phyloP scores from a whole-genome alignment of 2,888 invertebrate genomes.

The Alcis repandata region DNA sequence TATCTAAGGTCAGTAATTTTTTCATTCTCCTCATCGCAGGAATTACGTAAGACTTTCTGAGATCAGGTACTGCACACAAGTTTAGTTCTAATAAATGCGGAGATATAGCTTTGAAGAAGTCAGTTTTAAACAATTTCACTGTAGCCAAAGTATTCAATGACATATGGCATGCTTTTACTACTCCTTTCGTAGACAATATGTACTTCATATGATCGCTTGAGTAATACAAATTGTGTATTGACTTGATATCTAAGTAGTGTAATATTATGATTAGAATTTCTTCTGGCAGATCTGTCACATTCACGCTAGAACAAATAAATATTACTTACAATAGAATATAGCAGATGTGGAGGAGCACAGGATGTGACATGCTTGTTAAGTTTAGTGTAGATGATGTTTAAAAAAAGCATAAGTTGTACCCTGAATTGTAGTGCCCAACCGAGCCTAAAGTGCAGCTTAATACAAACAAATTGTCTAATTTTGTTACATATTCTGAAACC shows the following conservation, averaged over 20 bases:
- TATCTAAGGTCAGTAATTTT: slow-evolving; percentile 64
- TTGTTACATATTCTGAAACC: too few relatives aligned
- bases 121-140: slow-evolving; percentile 58
- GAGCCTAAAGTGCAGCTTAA: too few relatives aligned
- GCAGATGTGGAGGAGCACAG: not conserved
- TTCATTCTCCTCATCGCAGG: slow-evolving; percentile 63
- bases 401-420: too few relatives aligned
- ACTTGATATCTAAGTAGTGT: slow-evolving; percentile 61
- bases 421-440: too few relatives aligned
- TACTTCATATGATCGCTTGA: slow-evolving; percentile 58
- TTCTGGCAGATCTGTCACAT: slow-evolving; percentile 62
- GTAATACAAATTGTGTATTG: slow-evolving; percentile 61
- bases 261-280: slow-evolving; percentile 74
- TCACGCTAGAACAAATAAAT: slow-evolving; percentile 50
- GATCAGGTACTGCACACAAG: slow-evolving; percentile 65
- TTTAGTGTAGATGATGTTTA: too few relatives aligned
- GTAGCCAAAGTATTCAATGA: slow-evolving; percentile 64
- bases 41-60: slow-evolving; percentile 61
- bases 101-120: slow-evolving; percentile 67
- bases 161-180: slow-evolving; percentile 62
- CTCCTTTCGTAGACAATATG: slow-evolving; percentile 57
- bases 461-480: too few relatives aligned
- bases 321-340: not conserved
- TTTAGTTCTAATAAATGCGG: slow-evolving; percentile 62
- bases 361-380: not conserved